These are phyloP conservation scores for Varanus salvator DNA, from an alignment of 2,113 vertebrate genomes.

Conservation along the genomic window DNA sequence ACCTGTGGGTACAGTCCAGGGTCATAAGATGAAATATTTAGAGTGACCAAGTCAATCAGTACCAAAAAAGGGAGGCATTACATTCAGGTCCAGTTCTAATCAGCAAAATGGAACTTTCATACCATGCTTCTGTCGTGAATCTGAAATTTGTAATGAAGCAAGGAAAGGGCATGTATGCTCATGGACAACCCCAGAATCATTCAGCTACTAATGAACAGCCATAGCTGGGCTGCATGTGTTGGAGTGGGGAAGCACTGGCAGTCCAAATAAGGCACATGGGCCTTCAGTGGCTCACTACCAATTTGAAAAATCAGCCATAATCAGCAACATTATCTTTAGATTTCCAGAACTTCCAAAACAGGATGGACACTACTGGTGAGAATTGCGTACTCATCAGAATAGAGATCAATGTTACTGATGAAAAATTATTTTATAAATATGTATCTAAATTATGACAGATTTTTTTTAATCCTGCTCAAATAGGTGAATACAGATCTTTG, in stretches of 20 bases:
- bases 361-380: neutral
- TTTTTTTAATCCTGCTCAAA: slow-evolving; percentile 27
- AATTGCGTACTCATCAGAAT: neutral
- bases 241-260: no score
- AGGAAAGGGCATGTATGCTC: neutral
- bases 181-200: neutral
- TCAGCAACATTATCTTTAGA: slow-evolving; percentile 49
- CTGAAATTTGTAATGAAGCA: slow-evolving; percentile 15
- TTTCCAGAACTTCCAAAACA: slow-evolving; percentile 67
- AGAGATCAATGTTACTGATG: slow-evolving; percentile 30
- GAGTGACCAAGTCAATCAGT: neutral
- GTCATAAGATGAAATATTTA: neutral
- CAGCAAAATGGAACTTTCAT: slow-evolving; percentile 15
- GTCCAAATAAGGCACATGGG: neutral
- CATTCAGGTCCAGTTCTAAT: slow-evolving; percentile 31
- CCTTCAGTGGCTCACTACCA: neutral
- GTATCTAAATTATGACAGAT: slow-evolving; percentile 37
- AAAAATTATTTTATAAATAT: neutral
- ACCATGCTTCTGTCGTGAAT: slow-evolving; percentile 5
- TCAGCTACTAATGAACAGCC: neutral
- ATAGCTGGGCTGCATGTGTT: neutral
- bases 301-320: slow-evolving; percentile 25
- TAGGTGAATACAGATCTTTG: slow-evolving; percentile 24
- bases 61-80: neutral
- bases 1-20: neutral